Base-by-base conservation (phyloP, 2,797 vertebrate species). In the Sebastes baramenuke region DNA sequence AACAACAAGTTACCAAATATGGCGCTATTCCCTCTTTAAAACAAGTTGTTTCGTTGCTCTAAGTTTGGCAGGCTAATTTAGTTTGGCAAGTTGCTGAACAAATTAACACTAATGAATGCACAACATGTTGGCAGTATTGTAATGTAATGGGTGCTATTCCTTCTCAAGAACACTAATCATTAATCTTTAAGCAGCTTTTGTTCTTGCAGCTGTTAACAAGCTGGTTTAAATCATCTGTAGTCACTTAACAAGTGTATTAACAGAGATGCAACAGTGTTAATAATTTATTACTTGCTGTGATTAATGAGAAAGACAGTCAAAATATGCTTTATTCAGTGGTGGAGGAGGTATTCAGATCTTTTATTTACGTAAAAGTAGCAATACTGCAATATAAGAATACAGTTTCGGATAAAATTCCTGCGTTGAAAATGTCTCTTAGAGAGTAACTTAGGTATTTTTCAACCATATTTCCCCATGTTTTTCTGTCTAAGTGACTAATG, bases 201-300 rank as follows among this genome's bases (percentile, higher is more conserved):
- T 38, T 9, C 66, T 71, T 13, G 46, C 75, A 62, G 75, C 61
- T 72, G 79, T 72, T 66, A 29, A 38, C 62, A 67, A 52, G 61
- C 61, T 46, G 34, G 6, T 72, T 75, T 14, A n/a, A 75, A 72
- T 58, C 11, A 42, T 72, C 24, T 59, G 32, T 32, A 5, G 42
- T 64, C 36, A 55, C 36, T 62, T 27, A 14, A 65, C 20, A 36
- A 8, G 5, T n/a, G 27, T 2, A 52, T 72, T 6, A 69, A 64
- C 64, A 25, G 24, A 13, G 49, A 58, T 49, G 18, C 54, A 72
- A 32, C 14, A 5, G 7, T 12, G 24, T 64, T 22, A 14, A 56
- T 64, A 34, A 72, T 68, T 34, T 59, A 62, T 11, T 59, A 49
- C 29, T 55, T 10, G 4, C 22, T 66, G 20, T 58, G 36, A 58